Percentiles rank a stretch among this genome's conserved stretches.
These are phyloP conservation scores for Oreochromis spilurus DNA, from an alignment of 2,113 vertebrate genomes.

Conservation along the genomic window DNA sequence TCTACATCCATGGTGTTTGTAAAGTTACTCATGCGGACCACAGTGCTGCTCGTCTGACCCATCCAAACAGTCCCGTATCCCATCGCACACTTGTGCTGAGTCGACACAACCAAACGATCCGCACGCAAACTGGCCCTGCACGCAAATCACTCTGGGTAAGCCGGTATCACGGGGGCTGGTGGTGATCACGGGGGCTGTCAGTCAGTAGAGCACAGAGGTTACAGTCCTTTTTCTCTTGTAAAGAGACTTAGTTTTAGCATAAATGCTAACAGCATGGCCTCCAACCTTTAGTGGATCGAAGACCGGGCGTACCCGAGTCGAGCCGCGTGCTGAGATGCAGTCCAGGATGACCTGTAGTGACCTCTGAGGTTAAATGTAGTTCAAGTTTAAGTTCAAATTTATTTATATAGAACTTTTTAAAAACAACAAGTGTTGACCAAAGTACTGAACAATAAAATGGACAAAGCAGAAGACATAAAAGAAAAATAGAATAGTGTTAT, in stretches of 20 bases:
- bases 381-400: neutral
- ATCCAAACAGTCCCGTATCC: slow-evolving; percentile 74
- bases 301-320: slow-evolving; percentile 27
- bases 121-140: slow-evolving; percentile 74
- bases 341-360: slow-evolving; percentile 44
- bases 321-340: slow-evolving; percentile 12
- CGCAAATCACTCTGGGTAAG: slow-evolving; percentile 65
- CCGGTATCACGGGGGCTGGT: slow-evolving; percentile 18
- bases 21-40: slow-evolving; percentile 53
- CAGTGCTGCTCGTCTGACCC: slow-evolving; percentile 79
- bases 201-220: neutral
- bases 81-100: slow-evolving; percentile 72
- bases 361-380: neutral
- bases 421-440: neutral
- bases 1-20: neutral
- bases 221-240: neutral
- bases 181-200: slow-evolving; percentile 21
- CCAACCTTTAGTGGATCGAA: slow-evolving; percentile 39
- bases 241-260: neutral
- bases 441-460: neutral
- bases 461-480: neutral
- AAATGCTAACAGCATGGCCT: neutral
- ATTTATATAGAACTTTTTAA: neutral
- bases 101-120: slow-evolving; percentile 74
- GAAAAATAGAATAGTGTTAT: neutral